Base-by-base conservation (phyloP, 2,888 invertebrate species). In the Lutraria lutraria region DNA sequence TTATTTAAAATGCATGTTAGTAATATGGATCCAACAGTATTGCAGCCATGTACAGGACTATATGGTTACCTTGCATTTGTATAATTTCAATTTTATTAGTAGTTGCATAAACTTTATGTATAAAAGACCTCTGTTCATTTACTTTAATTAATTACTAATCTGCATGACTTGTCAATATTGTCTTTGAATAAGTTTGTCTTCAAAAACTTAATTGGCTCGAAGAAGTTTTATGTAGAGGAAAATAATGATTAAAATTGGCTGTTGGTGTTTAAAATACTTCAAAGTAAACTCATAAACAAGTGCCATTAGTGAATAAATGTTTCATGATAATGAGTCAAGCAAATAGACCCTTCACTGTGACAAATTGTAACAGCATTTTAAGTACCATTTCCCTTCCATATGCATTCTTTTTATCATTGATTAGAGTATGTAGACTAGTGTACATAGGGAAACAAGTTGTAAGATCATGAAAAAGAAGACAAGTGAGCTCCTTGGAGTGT, bases 281-380 rank as follows among this genome's bases (percentile, higher is more conserved):
- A 53, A 81, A 81, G 53, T 81, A 29, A 54, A n/a, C 19, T 52
- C 25, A 81, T 81, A 81, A 53, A 81, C 25, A 25, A 52, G 52
- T 15, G 25, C 60, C 85, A 85, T 85, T 85, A 85, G 85, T 85
- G 79, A 53, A 19, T 54, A 25, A 85, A 43, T n/a, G 85, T 79
- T 60, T 72, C 60, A 80, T 80, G 80, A 52, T 85, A 80, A 80
- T 85, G 60, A 80, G 53, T 80, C 31, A 52, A 56, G 79, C 19
- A 25, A 25, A 31, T 15, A 72, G 68, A 68, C 85, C 81, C 90
- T 88, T 88, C 80, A 76, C 72, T 81, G 52, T 90, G 90, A 90
- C 90, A 90, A 88, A 90, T 90, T 88, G 83, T 84, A 81, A 88
- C 86, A 83, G 63, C 83, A 81, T 90, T 88, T 81, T 52, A 90